A percentile compares a stretch with the other conserved stretches of the same genome.
These are phyloP conservation scores for Machimus atricapillus DNA, from an alignment of 2,888 invertebrate species.

Conservation along the genomic window DNA sequence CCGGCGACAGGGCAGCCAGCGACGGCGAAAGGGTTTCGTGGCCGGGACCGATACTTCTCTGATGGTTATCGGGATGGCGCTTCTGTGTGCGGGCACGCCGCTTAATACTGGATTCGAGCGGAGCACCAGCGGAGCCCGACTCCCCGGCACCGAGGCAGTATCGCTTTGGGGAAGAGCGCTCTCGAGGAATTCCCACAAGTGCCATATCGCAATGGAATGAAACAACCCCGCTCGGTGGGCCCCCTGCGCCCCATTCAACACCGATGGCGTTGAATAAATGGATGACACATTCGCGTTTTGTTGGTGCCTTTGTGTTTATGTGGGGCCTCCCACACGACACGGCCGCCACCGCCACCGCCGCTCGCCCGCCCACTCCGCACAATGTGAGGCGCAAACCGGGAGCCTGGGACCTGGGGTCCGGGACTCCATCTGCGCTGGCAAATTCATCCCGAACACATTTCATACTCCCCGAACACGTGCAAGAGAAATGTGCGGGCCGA, in stretches of 20 bases:
- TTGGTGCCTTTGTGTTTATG: constrained; percentile 32
- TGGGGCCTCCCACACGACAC: constrained; percentile 11
- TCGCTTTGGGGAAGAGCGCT: constrained; percentile 46
- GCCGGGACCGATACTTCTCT: constrained; percentile 17
- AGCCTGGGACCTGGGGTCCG: background rate
- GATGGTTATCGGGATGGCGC: constrained; percentile 30
- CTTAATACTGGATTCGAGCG: constrained; percentile 8
- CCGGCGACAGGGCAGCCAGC: constrained; percentile 50
- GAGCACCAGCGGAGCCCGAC: background rate
- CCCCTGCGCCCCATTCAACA: constrained; percentile 41
- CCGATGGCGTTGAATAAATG: constrained; percentile 42
- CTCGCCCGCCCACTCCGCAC: background rate
- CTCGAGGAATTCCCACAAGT: constrained; percentile 50
- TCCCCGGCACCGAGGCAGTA: constrained; percentile 16
- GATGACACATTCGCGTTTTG: constrained; percentile 26
- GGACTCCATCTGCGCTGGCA: constrained; percentile 12
- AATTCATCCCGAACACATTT: constrained; percentile 33
- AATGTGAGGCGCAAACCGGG: background rate
- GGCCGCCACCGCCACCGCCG: background rate
- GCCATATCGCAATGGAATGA: constrained; percentile 49
- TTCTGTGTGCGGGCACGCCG: constrained; percentile 6
- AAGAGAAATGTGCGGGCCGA: background rate
- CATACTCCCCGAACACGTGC: constrained; percentile 29
- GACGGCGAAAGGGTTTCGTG: constrained; percentile 28
- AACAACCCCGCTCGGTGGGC: constrained; percentile 45